Base-by-base conservation (phyloP, 1,140 invertebrate species). In the Pseudomyrmex flavicornis region DNA sequence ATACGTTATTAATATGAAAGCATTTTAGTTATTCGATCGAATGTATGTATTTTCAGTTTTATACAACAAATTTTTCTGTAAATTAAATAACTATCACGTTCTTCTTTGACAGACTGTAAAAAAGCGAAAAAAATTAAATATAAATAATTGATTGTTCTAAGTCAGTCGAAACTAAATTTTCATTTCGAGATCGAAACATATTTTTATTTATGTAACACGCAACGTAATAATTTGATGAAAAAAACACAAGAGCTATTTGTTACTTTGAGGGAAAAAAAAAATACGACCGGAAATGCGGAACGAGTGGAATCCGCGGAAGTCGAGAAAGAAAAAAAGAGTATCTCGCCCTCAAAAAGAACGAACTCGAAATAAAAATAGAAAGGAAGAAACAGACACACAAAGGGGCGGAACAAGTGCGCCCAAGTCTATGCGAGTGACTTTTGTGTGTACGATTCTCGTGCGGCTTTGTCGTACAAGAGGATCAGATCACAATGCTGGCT, bases 351-450 rank as follows among this genome's bases (percentile, higher is more conserved):
- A 80, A 86, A 77, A 79, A 83, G 61, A 44, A 66, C 50, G 54
- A 80, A 66, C 61, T 68, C 59, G 77, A 85, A 86, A 86, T 85
- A 86, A 66, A 35, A 86, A 70, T 73, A 66, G 62, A 63, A 84
- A 82, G 48, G 35, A 72, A 10, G 44, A 56, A 70, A 66, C n/a
- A 84, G 76, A 80, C 50, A 82, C 74, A 80, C 75, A 62, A 83
- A 66, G 54, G 73, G 48, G 66, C 65, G 76, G 65, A 79, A 80
- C 77, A 72, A 86, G 56, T 73, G 84, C 66, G 73, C 75, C 76
- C 54, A 50, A 75, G 65, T 83, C 77, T 66, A 72, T 59, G 69
- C 76, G 52, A 44, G 46, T 68, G 79, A 75, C 56, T 69, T 69
- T 83, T 80, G 76, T 80, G 66, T 70, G 35, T 80, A 59, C 56